A percentile compares a stretch with the other conserved stretches of the same genome.
phyloP scores from a whole-genome alignment of 2,888 invertebrate genomes.

The Platerodrilus igneus region DNA sequence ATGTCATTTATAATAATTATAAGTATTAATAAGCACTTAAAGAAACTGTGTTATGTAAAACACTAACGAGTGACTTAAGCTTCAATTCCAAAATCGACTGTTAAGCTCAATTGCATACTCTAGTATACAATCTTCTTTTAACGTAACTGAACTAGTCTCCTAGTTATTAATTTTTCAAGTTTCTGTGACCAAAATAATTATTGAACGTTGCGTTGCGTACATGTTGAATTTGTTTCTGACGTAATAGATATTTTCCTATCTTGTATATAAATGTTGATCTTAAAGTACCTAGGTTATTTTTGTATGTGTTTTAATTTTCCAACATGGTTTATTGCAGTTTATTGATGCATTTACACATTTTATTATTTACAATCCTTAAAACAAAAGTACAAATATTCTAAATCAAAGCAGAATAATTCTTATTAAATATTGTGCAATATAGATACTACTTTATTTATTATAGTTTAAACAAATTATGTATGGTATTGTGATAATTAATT shows the following conservation, averaged over 20 bases:
- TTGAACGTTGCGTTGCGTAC: slow-evolving; percentile 30
- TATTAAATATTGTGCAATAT: too few relatives aligned
- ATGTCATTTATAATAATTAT: slow-evolving; percentile 11
- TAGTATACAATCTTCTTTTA: slow-evolving; percentile 18
- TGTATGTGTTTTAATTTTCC: slow-evolving; percentile 39
- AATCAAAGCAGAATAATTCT: too few relatives aligned
- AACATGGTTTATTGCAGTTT: slow-evolving; percentile 41
- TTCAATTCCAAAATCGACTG: slow-evolving; percentile 27
- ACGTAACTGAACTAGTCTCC: slow-evolving; percentile 46
- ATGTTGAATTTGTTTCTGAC: slow-evolving; percentile 40
- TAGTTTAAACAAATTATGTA: too few relatives aligned
- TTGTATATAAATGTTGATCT: slow-evolving; percentile 41
- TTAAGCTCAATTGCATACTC: slow-evolving; percentile 26
- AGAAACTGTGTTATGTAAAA: slow-evolving; percentile 26
- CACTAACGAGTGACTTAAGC: slow-evolving; percentile 26
- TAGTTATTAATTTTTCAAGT: slow-evolving; percentile 26
- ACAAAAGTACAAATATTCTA: too few relatives aligned
- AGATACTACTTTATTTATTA: too few relatives aligned
- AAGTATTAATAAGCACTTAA: slow-evolving; percentile 26
- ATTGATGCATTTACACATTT: too few relatives aligned
- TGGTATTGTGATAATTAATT: too few relatives aligned
- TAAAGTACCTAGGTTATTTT: slow-evolving; percentile 45
- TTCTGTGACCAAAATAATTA: slow-evolving; percentile 40
- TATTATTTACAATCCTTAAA: too few relatives aligned
- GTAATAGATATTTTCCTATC: slow-evolving; percentile 43